Percentiles rank a stretch among this genome's conserved stretches.
Evolutionary conservation across 1,140 invertebrate genomes (phyloP).

Genomic region (Hyposmocoma kahamanoa): DNA sequence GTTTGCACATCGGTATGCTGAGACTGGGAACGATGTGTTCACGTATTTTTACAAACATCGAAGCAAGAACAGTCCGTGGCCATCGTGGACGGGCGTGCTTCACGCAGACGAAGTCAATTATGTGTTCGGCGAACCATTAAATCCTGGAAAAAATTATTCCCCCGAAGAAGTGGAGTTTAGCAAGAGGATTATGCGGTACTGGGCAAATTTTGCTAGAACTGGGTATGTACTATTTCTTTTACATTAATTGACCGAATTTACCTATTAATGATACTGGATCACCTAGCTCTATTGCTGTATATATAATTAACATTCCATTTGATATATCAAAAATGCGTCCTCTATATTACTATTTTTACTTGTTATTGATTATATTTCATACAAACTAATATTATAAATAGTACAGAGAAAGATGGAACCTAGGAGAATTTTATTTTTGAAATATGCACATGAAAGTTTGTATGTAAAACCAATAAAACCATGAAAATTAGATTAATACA

Average conservation of each 20-base stretch:
- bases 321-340: too few species aligned
- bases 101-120: constrained; percentile 97
- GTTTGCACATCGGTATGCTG: constrained; percentile 89
- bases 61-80: constrained; percentile 91
- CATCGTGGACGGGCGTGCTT: constrained; percentile 95
- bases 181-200: constrained; percentile 93
- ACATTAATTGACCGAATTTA: too few species aligned
- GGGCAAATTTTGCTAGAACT: constrained; percentile 96
- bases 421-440: too few species aligned
- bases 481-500: too few species aligned
- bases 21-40: constrained; percentile 92
- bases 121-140: constrained; percentile 93
- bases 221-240: constrained; percentile 77
- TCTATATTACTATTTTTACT: constrained; percentile 7
- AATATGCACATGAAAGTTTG: too few species aligned
- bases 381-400: neutral
- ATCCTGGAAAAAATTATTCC: constrained; percentile 85
- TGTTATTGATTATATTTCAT: neutral
- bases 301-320: too few species aligned
- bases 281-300: too few species aligned
- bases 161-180: constrained; percentile 87
- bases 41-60: constrained; percentile 97
- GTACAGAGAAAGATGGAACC: too few species aligned
- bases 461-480: too few species aligned
- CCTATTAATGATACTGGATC: too few species aligned